Base-by-base conservation (phyloP, 2,113 vertebrate species). In the Phylloscopus trochiloides region DNA sequence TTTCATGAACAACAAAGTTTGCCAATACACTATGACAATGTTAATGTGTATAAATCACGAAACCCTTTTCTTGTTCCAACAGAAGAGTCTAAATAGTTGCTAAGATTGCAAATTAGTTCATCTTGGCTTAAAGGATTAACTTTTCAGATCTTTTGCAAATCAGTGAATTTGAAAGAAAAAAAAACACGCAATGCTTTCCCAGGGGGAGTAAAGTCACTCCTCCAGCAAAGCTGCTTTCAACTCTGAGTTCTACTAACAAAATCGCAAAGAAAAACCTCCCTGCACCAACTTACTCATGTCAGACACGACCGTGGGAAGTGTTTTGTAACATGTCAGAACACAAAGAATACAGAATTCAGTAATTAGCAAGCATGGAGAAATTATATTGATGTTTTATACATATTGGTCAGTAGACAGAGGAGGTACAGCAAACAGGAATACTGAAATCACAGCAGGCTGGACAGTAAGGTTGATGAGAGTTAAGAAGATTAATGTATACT, bases 401-500 rank as follows among this genome's bases (percentile, higher is more conserved):
- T 70, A 72, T 1, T 76, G 57, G 59, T 81, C 34, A 48, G 50
- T 54, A 92, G 71, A 92, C 66, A 91, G 77, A 74, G 51, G 51
- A 92, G 78, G 42, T 45, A 58, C 17, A n/a, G 62, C 72, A 79
- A 92, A 86, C 59, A 68, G 31, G 34, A 83, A 19, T 7, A 50
- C 28, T 66, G 67, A 79, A 87, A 83, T 47, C 18, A 17, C 5
- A 58, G 51, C 48, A 82, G 63, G 59, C 58, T 94, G 80, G 86
- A 96, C 85, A 96, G 95, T 95, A 92, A 91, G 74, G 97, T 96
- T 98, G 97, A 98, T 97, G 94, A 97, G 92, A 94, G 96, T 97
- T 97, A 97, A 97, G 95, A 98, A 98, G 98, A 98, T 97, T 97
- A 98, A 98, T 97, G 96, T 74, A 62, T 92, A 93, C 89, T 97